Conservation (phyloP, 2,888 invertebrate species). For the Nomada fucata region DNA sequence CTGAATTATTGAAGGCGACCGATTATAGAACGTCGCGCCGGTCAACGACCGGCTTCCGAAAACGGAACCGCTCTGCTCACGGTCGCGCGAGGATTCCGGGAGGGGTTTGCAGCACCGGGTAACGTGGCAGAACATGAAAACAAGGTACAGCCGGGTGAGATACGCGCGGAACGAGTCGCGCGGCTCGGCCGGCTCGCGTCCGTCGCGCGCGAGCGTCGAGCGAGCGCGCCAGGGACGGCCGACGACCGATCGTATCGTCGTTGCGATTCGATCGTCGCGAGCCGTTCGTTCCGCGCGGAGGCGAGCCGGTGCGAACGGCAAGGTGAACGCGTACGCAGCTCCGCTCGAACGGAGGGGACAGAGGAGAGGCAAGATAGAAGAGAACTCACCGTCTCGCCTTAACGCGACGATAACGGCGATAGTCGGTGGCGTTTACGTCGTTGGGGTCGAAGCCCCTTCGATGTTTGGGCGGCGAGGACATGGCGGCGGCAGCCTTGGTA, state of each 20-base stretch:
- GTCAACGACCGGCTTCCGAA: neutral
- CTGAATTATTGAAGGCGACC: conserved; percentile 17
- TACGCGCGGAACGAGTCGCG: conserved; percentile 30
- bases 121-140: conserved; percentile 54
- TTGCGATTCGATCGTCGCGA: neutral
- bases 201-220: neutral
- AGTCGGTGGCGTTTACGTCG: conserved; percentile 77
- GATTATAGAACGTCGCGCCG: neutral
- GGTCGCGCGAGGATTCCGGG: neutral
- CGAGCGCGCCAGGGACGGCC: too few relatives aligned
- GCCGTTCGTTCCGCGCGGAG: conserved; percentile 3
- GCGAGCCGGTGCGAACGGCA: neutral
- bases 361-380: conserved; percentile 15
- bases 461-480: conserved; percentile 81
- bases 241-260: too few relatives aligned
- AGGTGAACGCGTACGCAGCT: conserved; percentile 33
- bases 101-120: conserved; percentile 36
- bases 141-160: conserved; percentile 37
- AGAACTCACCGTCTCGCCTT: conserved; percentile 81
- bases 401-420: conserved; percentile 80
- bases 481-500: conserved; percentile 72
- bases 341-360: conserved; percentile 20
- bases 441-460: conserved; percentile 81
- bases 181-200: neutral
- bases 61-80: conserved; percentile 14